Evolutionary conservation across 2,888 invertebrate species (phyloP).

Genomic region (Agrochola lychnidis): DNA sequence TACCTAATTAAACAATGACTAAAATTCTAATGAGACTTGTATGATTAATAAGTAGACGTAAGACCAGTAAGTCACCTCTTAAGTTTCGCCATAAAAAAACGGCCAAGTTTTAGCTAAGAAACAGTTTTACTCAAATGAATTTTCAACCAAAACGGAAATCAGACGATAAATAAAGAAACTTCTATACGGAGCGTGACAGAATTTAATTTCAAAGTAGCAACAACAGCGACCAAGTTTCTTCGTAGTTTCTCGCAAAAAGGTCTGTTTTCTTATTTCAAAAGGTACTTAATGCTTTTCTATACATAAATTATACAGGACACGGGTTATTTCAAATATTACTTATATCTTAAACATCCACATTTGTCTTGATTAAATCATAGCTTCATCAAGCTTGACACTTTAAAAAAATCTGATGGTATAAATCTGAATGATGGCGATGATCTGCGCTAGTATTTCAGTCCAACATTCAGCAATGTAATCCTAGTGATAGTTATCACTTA

Average conservation of each 20-base stretch:
- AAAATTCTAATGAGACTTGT: neutral
- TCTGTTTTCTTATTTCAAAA: neutral
- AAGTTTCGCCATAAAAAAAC: neutral
- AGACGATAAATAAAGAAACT: constrained; percentile 13
- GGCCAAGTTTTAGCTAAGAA: neutral
- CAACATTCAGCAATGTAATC: neutral
- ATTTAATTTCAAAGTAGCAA: constrained; percentile 30
- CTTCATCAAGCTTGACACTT: neutral
- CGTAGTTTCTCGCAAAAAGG: neutral
- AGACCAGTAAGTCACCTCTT: no score
- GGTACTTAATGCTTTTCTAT: no score
- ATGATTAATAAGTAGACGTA: neutral
- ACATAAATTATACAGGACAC: no score
- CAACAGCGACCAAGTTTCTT: neutral
- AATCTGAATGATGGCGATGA: neutral
- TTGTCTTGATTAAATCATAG: no score
- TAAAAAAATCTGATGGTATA: neutral
- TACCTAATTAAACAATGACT: neutral
- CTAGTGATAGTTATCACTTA: neutral
- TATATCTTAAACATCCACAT: neutral
- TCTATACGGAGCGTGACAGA: constrained; percentile 5
- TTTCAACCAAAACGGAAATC: neutral
- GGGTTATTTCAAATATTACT: neutral
- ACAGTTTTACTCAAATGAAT: neutral
- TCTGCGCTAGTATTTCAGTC: neutral